These are phyloP conservation scores for Acrobasis repandana DNA, from an alignment of 2,888 invertebrate genomes.

Conservation along the genomic window DNA sequence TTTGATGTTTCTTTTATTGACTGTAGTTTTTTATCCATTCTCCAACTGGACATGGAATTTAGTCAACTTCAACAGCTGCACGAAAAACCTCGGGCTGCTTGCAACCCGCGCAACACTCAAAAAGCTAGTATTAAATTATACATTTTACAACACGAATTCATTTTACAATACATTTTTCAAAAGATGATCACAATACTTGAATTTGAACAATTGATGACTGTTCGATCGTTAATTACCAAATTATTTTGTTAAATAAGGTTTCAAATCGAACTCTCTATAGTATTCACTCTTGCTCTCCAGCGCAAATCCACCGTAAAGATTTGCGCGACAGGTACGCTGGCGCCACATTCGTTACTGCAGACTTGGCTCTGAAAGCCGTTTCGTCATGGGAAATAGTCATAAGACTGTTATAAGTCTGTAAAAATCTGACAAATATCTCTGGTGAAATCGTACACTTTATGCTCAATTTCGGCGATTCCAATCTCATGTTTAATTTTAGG, in stretches of 20 bases:
- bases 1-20: too few relatives aligned
- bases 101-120: too few relatives aligned
- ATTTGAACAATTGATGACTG: too few relatives aligned
- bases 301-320: slow-evolving; percentile 11
- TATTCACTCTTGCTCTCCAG: slow-evolving; percentile 5
- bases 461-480: slow-evolving; percentile 12
- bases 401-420: background rate
- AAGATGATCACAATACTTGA: too few relatives aligned
- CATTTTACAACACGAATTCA: too few relatives aligned
- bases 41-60: too few relatives aligned
- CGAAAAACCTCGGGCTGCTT: too few relatives aligned
- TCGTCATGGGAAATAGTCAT: slow-evolving; percentile 7
- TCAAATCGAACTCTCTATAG: background rate
- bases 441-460: slow-evolving; percentile 12
- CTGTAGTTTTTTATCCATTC: too few relatives aligned
- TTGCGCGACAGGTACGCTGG: slow-evolving; percentile 14
- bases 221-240: background rate
- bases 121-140: too few relatives aligned
- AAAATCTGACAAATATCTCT: slow-evolving; percentile 8
- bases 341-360: slow-evolving; percentile 19
- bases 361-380: slow-evolving; percentile 20
- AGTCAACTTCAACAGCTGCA: too few relatives aligned
- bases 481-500: slow-evolving; percentile 10
- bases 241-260: background rate
- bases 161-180: too few relatives aligned